Evolutionary conservation across 30 jellyfish, hydroid and myxozoan genomes (phyloP).

Genomic region (Rhopilema esculentum): DNA sequence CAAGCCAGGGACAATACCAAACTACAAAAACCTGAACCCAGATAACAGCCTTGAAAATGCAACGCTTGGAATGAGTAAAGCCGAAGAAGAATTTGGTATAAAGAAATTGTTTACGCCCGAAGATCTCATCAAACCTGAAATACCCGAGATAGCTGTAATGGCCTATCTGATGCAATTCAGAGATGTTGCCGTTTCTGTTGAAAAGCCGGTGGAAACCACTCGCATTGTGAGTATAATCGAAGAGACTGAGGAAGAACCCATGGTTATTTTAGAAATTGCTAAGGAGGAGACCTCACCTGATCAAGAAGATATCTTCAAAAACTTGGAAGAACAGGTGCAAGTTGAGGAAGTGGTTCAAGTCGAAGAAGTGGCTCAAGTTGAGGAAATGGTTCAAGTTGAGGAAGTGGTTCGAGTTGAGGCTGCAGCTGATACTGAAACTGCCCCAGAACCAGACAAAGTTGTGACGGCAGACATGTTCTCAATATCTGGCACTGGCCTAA

Average conservation of each 20-base stretch:
- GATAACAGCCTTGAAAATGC: slow-evolving; percentile 69
- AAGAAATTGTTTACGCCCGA: slow-evolving; percentile 79
- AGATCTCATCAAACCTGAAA: slow-evolving; percentile 92
- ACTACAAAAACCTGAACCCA: slow-evolving; percentile 42
- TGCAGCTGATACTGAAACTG: slow-evolving; percentile 3
- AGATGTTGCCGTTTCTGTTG: slow-evolving; percentile 24
- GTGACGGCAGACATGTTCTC: slow-evolving; percentile 77
- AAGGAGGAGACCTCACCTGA: neutral
- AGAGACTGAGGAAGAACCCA: slow-evolving; percentile 47
- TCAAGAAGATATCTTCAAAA: neutral
- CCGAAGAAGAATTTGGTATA: slow-evolving; percentile 84
- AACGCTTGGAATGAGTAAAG: slow-evolving; percentile 83
- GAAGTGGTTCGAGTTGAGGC: slow-evolving; percentile 45
- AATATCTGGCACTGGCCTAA: slow-evolving; percentile 93
- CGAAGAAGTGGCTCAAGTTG: neutral
- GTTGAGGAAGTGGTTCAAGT: slow-evolving; percentile 1
- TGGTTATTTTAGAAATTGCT: neutral
- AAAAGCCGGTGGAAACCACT: neutral
- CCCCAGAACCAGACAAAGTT: slow-evolving; percentile 44
- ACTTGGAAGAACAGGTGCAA: neutral
- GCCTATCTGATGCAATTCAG: slow-evolving; percentile 88
- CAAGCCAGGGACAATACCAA: slow-evolving; percentile 74
- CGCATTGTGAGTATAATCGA: neutral
- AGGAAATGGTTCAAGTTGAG: slow-evolving; percentile 1
- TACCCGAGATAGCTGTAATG: slow-evolving; percentile 96